Base-by-base conservation (phyloP, 2,113 vertebrate genomes). In the Centrocercus urophasianus region DNA sequence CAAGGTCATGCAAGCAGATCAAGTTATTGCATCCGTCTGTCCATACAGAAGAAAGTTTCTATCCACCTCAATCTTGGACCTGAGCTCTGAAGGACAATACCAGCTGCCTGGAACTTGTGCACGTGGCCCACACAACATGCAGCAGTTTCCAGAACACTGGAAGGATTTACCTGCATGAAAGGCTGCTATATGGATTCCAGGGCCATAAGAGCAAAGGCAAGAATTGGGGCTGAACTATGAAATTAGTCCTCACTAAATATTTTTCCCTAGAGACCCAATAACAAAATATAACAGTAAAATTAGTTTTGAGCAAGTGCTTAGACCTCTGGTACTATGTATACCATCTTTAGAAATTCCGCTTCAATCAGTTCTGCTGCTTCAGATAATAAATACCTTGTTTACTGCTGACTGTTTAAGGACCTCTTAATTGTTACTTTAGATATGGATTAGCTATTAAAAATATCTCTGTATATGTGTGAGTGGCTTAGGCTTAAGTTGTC, bases 1-100 rank as follows among this genome's bases (percentile, higher is more conserved):
- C 80, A 83, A 93, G 77, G 66, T 75, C 92, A 88, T 67, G 83
- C 90, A 96, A 83, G 69, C 81, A 69, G 30, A 94, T 65, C 40
- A 72, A 86, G 70, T 78, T 95, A 90, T 24, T 78, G 54, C 43
- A 91, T 85, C 47, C 38, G 32, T 71, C 87, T 87, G 72, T 60
- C 75, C 24, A 18, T 18, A 45, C 6, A 59, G 63, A 72, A 54
- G 66, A 72, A 82, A 86, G 81, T 60, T 38, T 45, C 57, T 30
- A 24, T 75, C 84, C 52, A 48, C 73, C 86, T 84, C 73, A 47
- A 2, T 59, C 59, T 45, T n/a, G 48, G 63, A 91, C 13, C 10
- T 15, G 16, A 45, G 74, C 61, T 54, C 80, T 82, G 81, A 81
- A 86, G n/a, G 30, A 63, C 80, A 88, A 0, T 21, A 48, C 42